Conservation (phyloP, 2,888 invertebrate genomes). For the Muschampia plurimacula region DNA sequence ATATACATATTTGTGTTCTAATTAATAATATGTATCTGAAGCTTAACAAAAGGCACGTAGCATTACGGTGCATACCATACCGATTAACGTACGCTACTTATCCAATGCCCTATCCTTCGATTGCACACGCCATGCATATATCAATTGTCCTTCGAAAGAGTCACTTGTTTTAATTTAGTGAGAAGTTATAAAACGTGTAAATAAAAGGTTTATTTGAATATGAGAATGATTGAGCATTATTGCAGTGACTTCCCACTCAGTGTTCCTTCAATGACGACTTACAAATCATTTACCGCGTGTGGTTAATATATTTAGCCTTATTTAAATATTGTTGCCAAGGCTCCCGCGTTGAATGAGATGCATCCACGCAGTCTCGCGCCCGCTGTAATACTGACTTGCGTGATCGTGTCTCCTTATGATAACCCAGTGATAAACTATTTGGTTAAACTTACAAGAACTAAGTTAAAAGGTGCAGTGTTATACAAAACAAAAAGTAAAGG, state of each 20-base stretch:
- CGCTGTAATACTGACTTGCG: slow-evolving; percentile 51
- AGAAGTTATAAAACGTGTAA: neutral
- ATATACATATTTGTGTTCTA: too few relatives aligned
- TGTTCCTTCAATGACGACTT: slow-evolving; percentile 43
- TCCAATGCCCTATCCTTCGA: slow-evolving; percentile 46
- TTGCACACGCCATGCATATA: slow-evolving; percentile 49
- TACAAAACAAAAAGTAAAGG: slow-evolving; percentile 38
- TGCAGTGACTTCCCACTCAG: slow-evolving; percentile 19
- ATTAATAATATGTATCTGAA: too few relatives aligned
- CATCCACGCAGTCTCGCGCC: slow-evolving; percentile 54
- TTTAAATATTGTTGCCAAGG: slow-evolving; percentile 65
- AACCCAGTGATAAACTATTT: slow-evolving; percentile 65
- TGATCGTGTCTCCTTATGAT: slow-evolving; percentile 53
- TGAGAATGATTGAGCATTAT: slow-evolving; percentile 10
- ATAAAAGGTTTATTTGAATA: neutral
- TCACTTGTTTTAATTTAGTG: slow-evolving; percentile 46
- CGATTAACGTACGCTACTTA: slow-evolving; percentile 49
- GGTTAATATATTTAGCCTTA: slow-evolving; percentile 55
- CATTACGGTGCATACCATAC: slow-evolving; percentile 46
- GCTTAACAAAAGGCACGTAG: slow-evolving; percentile 54
- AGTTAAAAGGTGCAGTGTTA: slow-evolving; percentile 37
- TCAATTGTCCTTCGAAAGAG: slow-evolving; percentile 55
- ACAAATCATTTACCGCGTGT: slow-evolving; percentile 57
- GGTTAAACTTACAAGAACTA: slow-evolving; percentile 38
- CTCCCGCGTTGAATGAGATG: slow-evolving; percentile 56